These are phyloP conservation scores for Chromis chromis DNA, from an alignment of 2,797 vertebrate genomes.

Conservation along the genomic window DNA sequence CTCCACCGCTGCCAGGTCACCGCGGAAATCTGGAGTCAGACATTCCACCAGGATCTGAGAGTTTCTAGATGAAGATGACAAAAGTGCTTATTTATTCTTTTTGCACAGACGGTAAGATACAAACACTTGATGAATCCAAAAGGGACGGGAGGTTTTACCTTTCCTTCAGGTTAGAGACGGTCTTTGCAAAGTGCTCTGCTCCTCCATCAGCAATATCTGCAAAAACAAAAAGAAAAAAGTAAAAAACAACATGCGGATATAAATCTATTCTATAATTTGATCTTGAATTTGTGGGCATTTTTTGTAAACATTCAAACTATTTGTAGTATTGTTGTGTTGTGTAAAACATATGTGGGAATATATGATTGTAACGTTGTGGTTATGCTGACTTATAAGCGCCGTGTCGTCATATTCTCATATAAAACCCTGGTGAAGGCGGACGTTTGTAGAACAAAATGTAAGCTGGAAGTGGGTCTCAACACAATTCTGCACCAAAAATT, in stretches of 20 bases:
- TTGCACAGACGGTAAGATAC: not conserved
- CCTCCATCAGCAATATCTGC: constrained; percentile 94
- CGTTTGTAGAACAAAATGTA: too few relatives aligned
- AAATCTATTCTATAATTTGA: not conserved
- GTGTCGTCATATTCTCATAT: too few relatives aligned
- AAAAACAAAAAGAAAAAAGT: not conserved
- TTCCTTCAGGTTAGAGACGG: constrained; percentile 91
- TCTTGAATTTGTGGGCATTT: not conserved
- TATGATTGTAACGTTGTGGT: not conserved
- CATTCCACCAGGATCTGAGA: constrained; percentile 93
- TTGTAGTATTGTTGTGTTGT: not conserved
- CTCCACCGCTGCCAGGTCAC: constrained; percentile 90
- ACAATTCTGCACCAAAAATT: too few relatives aligned
- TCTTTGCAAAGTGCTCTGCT: constrained; percentile 93
- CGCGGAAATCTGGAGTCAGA: constrained; percentile 95
- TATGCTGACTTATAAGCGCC: not conserved
- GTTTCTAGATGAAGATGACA: constrained; percentile 79
- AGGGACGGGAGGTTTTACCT: constrained; percentile 80
- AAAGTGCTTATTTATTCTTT: not conserved
- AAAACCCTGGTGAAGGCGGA: too few relatives aligned
- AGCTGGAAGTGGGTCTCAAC: too few relatives aligned
- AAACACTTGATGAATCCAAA: not conserved
- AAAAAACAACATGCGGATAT: not conserved
- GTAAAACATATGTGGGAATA: not conserved
- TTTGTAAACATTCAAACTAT: not conserved